phyloP scores from a whole-genome alignment of 2,888 invertebrate species.

The Cheilosia urbana region DNA sequence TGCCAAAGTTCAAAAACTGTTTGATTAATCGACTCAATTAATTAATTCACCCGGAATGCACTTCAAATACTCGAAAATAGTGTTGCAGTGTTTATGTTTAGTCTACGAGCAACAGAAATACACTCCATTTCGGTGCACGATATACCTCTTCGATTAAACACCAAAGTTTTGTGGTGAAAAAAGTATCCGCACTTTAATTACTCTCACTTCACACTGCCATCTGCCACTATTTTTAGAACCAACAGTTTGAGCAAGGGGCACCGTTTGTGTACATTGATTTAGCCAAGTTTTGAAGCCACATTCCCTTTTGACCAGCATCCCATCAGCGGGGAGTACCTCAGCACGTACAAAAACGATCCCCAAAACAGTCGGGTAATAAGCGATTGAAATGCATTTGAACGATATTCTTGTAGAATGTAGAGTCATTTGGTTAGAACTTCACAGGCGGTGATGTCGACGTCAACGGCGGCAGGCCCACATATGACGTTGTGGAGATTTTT shows the following conservation, averaged over 20 bases:
- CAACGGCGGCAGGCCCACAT: constrained; percentile 40
- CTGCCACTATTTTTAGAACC: constrained; percentile 43
- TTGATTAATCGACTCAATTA: constrained; percentile 70
- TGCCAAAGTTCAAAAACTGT: constrained; percentile 28
- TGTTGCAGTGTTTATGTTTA: constrained; percentile 68
- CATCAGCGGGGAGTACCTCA: constrained; percentile 40
- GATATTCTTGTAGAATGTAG: constrained; percentile 19
- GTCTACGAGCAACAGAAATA: constrained; percentile 57
- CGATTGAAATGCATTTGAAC: constrained; percentile 17
- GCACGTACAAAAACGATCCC: constrained; percentile 12
- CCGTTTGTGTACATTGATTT: constrained; percentile 36
- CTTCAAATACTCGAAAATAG: constrained; percentile 43
- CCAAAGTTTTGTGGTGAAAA: constrained; percentile 47
- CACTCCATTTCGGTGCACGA: constrained; percentile 14
- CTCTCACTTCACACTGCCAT: too few relatives aligned
- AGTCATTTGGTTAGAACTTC: constrained; percentile 36
- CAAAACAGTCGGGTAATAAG: too few relatives aligned
- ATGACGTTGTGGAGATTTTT: constrained; percentile 43
- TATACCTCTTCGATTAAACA: constrained; percentile 53
- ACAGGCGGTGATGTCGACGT: too few relatives aligned
- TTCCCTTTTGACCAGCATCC: constrained; percentile 45
- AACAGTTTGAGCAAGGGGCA: constrained; percentile 26
- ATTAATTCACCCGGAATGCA: constrained; percentile 63
- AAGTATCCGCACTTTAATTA: constrained; percentile 57
- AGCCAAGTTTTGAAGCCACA: constrained; percentile 43